These are phyloP conservation scores for Xiphias gladius DNA, from an alignment of 2,113 vertebrate species.

Conservation along the genomic window DNA sequence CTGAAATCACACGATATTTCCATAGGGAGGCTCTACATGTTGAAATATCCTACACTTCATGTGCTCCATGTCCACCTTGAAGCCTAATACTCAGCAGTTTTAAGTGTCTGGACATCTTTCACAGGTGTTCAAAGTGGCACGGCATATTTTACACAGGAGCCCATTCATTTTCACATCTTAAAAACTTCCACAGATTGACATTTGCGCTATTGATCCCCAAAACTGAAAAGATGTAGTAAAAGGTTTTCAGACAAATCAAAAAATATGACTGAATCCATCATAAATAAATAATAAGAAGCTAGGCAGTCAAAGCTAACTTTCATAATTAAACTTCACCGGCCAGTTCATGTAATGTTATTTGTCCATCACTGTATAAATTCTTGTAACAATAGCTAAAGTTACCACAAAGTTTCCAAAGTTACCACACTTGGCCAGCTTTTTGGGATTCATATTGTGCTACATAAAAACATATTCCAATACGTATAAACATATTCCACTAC, in stretches of 20 bases:
- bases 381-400: not conserved
- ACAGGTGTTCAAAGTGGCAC: constrained; percentile 58
- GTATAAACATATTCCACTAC: not conserved
- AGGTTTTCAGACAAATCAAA: not conserved
- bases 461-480: not conserved
- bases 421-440: no score
- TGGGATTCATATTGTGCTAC: no score
- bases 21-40: constrained; percentile 62
- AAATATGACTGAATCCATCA: not conserved
- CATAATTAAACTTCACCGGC: not conserved
- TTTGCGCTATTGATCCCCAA: not conserved
- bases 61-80: constrained; percentile 36
- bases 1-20: constrained; percentile 69
- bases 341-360: not conserved
- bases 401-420: no score
- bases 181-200: constrained; percentile 16
- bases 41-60: constrained; percentile 53
- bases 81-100: constrained; percentile 23
- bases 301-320: not conserved
- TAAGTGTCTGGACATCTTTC: constrained; percentile 59
- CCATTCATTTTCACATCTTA: constrained; percentile 44
- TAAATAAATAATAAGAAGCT: not conserved
- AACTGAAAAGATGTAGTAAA: not conserved
- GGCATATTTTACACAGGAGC: constrained; percentile 30
- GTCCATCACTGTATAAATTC: no score